Evolutionary conservation across 2,888 invertebrate species (phyloP), one percentile per base, ranked within the genome.

Genomic region (Trichogramma evanescens): DNA sequence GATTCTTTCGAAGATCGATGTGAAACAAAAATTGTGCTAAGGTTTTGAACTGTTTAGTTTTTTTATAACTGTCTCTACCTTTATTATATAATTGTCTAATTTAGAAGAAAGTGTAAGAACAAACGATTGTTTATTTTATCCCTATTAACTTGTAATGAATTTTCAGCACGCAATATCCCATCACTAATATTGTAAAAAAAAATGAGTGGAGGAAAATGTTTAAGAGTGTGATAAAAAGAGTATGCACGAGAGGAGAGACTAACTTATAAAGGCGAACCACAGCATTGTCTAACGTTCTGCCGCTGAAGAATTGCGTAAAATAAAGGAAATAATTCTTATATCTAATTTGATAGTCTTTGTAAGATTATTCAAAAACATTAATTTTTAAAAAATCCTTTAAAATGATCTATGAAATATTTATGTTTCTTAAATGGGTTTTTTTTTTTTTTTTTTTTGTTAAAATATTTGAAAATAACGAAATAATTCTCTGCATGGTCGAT

Each of bases 261-360:
- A 64, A 59, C 50, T 56, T 26, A 44, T 48, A 54, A 46, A 54
- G 51, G 7, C 39, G 39, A 56, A 56, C 26, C 10, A 46, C 6
- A 50, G 13, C 57, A 49, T 59, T 6, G 49, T 52, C 55, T 58
- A 50, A 9, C 58, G 53, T 53, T 62, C 53, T 56, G 52, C 42
- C 55, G 46, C 48, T 58, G 59, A 41, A 62, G 59, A 62, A 46
- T 56, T 64, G 62, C 59, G 62, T 64, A 57, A 64, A 64, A 64
- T 64, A 64, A 62, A 64, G 52, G 59, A 55, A 62, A 61, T 26
- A 64, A 64, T 63, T 63, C 63, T 56, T 61, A 57, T 26, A 26
- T 26, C 26, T 26, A 26, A 26, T 26, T 26, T 26, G 26, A 2
- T 26, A 26, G 2, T 26, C 26, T 26, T 26, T 3, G 2, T 26